phyloP scores from a whole-genome alignment of 2,113 vertebrate species.

The Symphodus melops region DNA sequence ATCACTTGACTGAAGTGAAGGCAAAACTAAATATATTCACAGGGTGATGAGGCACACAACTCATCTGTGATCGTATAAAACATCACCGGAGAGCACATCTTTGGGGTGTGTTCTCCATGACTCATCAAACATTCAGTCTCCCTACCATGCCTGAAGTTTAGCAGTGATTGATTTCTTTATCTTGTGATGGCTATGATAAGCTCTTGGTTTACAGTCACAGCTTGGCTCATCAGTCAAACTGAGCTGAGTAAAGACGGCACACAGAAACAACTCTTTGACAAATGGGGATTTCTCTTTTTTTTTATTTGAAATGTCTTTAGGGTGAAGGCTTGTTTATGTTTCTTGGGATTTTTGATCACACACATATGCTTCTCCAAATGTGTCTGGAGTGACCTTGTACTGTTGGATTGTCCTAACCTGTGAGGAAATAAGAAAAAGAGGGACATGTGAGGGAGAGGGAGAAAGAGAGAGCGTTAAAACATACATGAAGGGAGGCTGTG shows the following conservation, averaged over 20 bases:
- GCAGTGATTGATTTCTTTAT: neutral
- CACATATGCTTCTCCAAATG: too few relatives aligned
- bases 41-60: neutral
- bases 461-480: too few relatives aligned
- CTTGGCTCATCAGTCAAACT: constrained; percentile 1
- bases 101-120: fast-evolving
- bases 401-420: too few relatives aligned
- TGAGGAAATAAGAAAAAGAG: too few relatives aligned
- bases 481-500: too few relatives aligned
- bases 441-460: too few relatives aligned
- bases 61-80: neutral
- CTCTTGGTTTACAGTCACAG: neutral
- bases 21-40: neutral
- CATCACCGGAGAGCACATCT: neutral
- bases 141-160: neutral
- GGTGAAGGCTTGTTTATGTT: too few relatives aligned
- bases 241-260: neutral
- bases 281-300: neutral
- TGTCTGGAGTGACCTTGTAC: too few relatives aligned
- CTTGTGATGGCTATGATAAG: neutral
- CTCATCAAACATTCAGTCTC: neutral
- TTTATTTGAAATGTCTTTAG: neutral
- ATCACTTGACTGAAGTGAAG: neutral
- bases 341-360: too few relatives aligned
- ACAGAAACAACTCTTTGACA: neutral